phyloP scores from a whole-genome alignment of 1,140 invertebrate genomes.

The Cyphomyrmex costatus region DNA sequence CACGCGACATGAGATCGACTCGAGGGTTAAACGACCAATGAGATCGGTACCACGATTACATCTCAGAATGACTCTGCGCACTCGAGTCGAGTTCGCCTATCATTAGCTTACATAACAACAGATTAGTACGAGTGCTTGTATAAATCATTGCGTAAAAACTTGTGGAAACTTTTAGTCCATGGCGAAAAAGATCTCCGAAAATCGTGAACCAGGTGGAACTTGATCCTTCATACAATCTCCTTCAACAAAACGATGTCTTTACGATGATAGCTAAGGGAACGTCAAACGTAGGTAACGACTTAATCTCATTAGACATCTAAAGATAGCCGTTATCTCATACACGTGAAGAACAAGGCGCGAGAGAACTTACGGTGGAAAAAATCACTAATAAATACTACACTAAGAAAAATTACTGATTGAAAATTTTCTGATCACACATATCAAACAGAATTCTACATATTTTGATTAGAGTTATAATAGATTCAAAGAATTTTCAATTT shows the following conservation, averaged over 20 bases:
- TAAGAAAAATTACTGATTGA: background rate
- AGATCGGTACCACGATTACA: slow-evolving; percentile 13
- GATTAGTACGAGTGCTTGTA: slow-evolving; percentile 10
- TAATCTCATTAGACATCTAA: slow-evolving; percentile 13
- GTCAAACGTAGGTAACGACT: background rate
- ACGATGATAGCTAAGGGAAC: background rate
- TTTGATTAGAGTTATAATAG: too few species aligned
- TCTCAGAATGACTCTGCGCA: background rate
- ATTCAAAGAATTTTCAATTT: too few species aligned
- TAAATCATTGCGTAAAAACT: background rate
- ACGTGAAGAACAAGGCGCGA: too few species aligned
- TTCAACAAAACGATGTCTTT: background rate
- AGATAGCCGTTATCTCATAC: slow-evolving; percentile 5
- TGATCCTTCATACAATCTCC: too few species aligned
- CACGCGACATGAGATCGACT: background rate
- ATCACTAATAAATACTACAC: background rate
- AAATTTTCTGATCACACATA: too few species aligned
- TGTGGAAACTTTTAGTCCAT: background rate
- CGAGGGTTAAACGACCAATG: background rate
- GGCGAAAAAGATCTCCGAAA: background rate
- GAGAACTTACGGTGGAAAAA: background rate
- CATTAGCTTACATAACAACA: slow-evolving; percentile 44
- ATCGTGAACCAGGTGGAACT: background rate
- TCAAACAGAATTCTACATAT: too few species aligned
- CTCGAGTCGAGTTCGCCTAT: slow-evolving; percentile 29